These are phyloP conservation scores for Spisula solida DNA, from an alignment of 2,888 invertebrate species.

Conservation along the genomic window DNA sequence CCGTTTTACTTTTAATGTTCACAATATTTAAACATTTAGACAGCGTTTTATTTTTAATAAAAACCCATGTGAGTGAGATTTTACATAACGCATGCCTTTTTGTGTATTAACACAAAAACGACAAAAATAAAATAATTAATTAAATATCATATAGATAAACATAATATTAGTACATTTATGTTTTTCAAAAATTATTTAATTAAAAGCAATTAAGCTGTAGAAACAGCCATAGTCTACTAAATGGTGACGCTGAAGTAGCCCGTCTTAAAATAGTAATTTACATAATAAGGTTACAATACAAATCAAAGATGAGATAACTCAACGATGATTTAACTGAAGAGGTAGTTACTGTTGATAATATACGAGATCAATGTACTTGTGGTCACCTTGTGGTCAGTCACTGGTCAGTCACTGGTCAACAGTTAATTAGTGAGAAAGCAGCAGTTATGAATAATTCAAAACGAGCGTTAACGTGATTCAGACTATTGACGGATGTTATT, in stretches of 20 bases:
- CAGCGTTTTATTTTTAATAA: background rate
- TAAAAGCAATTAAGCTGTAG: background rate
- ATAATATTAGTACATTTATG: background rate
- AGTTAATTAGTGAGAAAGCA: background rate
- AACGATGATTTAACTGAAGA: background rate
- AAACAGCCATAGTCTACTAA: background rate
- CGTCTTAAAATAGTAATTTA: slow-evolving; percentile 3
- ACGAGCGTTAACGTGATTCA: slow-evolving; percentile 22
- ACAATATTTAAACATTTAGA: slow-evolving; percentile 11
- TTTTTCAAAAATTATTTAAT: slow-evolving; percentile 28
- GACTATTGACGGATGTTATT: background rate
- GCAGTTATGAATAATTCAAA: slow-evolving; percentile 16
- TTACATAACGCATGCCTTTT: background rate
- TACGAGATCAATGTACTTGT: background rate
- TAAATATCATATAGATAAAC: slow-evolving; percentile 5
- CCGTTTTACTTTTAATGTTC: background rate
- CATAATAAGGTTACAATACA: background rate
- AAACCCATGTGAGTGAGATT: background rate
- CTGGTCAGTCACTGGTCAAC: slow-evolving; percentile 9
- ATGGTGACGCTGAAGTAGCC: background rate
- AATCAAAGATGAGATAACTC: background rate
- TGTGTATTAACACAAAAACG: background rate
- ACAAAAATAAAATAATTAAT: background rate
- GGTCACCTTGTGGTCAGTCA: slow-evolving; percentile 7
- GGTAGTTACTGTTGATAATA: slow-evolving; percentile 8